Percentiles rank a stretch among this genome's conserved stretches.
phyloP scores from a whole-genome alignment of 2,888 invertebrate genomes.

The Arctia plantaginis region DNA sequence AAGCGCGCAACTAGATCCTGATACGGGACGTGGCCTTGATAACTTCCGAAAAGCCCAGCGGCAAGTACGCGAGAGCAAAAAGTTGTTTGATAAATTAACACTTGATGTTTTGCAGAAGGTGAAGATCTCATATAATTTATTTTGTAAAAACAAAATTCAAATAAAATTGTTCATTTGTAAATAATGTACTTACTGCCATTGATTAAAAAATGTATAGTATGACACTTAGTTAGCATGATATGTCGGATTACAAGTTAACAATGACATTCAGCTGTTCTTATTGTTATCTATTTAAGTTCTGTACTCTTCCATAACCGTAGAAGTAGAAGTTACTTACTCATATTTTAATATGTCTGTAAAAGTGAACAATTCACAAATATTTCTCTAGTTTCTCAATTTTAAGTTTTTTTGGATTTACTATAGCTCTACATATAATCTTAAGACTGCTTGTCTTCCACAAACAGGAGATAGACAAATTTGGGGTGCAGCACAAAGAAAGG shows the following conservation, averaged over 20 bases:
- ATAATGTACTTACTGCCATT: background rate
- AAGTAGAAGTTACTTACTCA: too few species aligned
- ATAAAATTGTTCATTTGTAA: background rate
- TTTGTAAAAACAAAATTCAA: background rate
- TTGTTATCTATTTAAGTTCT: background rate
- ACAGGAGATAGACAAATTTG: too few species aligned
- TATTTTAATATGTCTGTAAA: too few species aligned
- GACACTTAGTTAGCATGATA: too few species aligned
- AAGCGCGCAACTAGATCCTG: conserved; percentile 98
- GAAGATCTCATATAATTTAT: background rate
- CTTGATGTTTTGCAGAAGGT: conserved; percentile 98
- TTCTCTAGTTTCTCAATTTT: too few species aligned
- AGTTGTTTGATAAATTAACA: conserved; percentile 96
- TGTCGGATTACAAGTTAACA: background rate
- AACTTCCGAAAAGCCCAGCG: conserved; percentile 97
- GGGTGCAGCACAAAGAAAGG: too few species aligned
- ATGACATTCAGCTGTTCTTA: background rate
- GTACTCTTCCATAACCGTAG: too few species aligned
- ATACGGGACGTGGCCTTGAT: conserved; percentile 97
- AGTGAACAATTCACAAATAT: too few species aligned
- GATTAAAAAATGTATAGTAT: too few species aligned
- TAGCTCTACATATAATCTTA: too few species aligned
- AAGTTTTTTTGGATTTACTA: too few species aligned
- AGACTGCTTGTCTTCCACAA: too few species aligned
- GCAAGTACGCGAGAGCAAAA: conserved; percentile 93